A percentile compares a stretch with the other conserved stretches of the same genome.
Conservation (phyloP, 2,888 invertebrate species). For the Machimus rusticus region DNA sequence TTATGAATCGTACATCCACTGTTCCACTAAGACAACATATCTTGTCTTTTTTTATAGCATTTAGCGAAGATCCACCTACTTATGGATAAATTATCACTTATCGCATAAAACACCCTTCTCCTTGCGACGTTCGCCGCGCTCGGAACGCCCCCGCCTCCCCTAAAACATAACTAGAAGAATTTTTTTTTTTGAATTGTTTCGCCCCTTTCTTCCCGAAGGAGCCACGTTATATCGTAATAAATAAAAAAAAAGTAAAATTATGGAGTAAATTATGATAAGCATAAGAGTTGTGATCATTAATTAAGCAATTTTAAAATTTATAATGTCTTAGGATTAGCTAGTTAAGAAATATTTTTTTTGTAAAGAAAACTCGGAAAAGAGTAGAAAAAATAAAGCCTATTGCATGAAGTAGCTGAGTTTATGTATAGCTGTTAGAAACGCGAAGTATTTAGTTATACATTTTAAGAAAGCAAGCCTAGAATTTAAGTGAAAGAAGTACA, state of each 20-base stretch:
- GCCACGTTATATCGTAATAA: background rate
- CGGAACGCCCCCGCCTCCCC: background rate
- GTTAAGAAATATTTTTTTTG: background rate
- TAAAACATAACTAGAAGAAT: background rate
- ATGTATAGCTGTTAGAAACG: background rate
- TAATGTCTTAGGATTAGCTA: background rate
- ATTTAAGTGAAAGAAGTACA: background rate
- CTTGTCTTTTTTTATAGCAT: background rate
- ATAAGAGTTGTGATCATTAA: slow-evolving; percentile 64
- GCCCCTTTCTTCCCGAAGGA: background rate
- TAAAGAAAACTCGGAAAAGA: background rate
- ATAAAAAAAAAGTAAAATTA: background rate
- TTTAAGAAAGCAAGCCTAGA: background rate
- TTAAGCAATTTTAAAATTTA: slow-evolving; percentile 56
- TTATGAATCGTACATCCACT: background rate
- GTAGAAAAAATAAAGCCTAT: background rate
- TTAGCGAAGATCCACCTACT: slow-evolving; percentile 8
- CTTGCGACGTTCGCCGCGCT: background rate
- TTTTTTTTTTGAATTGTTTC: background rate
- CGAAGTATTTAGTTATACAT: slow-evolving; percentile 12
- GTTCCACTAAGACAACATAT: background rate
- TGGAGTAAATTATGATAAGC: slow-evolving; percentile 46
- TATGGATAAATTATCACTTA: background rate
- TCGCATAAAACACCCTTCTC: background rate
- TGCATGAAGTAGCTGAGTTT: background rate